Percentiles rank a stretch among this genome's conserved stretches.
Evolutionary conservation across 2,113 vertebrate genomes (phyloP).

Genomic region (Miniopterus natalensis): DNA sequence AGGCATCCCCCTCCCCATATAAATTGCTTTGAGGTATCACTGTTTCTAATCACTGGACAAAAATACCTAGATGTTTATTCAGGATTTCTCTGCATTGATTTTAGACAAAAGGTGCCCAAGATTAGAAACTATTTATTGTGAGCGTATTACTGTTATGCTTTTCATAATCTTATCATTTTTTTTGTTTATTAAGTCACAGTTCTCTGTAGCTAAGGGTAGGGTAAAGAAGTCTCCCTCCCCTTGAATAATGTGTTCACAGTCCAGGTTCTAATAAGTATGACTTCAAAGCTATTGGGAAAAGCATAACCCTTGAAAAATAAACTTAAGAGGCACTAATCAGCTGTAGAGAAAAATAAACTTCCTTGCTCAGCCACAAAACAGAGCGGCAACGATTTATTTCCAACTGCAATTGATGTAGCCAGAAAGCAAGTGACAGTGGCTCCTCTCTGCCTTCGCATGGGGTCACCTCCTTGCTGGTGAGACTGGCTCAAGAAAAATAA

Average conservation of each 20-base stretch:
- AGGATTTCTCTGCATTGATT: background rate
- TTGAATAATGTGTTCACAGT: background rate
- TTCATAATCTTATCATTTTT: background rate
- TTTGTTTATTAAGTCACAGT: background rate
- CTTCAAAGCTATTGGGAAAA: background rate
- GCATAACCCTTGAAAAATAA: constrained; percentile 3
- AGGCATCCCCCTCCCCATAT: accelerated
- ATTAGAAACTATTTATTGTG: background rate
- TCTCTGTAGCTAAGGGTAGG: background rate
- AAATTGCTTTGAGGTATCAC: background rate
- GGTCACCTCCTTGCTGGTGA: constrained; percentile 3
- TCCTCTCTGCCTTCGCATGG: background rate
- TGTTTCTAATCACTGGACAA: background rate
- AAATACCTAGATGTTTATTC: background rate
- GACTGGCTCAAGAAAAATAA: constrained; percentile 49
- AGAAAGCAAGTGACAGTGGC: constrained; percentile 63
- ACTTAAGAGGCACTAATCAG: background rate
- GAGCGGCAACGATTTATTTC: constrained; percentile 62
- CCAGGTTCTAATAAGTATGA: background rate
- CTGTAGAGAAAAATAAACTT: constrained; percentile 7
- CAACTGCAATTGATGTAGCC: constrained; percentile 46
- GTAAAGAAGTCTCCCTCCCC: background rate
- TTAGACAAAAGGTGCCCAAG: background rate
- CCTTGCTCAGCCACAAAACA: background rate
- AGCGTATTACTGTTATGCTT: background rate